A percentile compares a stretch with the other conserved stretches of the same genome.
Conservation (phyloP, 2,888 invertebrate species). For the Microplitis deprimator region DNA sequence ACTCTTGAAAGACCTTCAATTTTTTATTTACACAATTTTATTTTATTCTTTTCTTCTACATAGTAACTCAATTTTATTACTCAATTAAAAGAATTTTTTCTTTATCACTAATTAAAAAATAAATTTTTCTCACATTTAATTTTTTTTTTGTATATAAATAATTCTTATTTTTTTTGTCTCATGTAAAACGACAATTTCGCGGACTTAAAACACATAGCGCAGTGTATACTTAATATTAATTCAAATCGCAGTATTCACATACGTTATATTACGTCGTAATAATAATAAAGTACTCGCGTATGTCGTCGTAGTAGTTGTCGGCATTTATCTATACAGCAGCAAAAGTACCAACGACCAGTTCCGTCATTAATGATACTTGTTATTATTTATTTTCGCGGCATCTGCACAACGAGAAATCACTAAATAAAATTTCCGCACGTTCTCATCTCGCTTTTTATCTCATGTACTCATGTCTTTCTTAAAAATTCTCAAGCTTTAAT, state of each 20-base stretch:
- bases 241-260: constrained; percentile 20
- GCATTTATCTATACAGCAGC: neutral
- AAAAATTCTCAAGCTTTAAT: constrained; percentile 9
- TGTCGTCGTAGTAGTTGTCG: neutral
- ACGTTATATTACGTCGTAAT: constrained; percentile 11
- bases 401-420: constrained; percentile 29
- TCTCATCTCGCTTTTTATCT: constrained; percentile 2
- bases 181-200: constrained; percentile 3
- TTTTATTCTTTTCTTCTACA: neutral
- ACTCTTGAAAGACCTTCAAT: constrained; percentile 3
- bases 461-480: neutral
- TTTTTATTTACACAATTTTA: neutral
- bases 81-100: neutral
- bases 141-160: no score
- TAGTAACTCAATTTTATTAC: neutral
- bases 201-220: neutral
- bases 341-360: constrained; percentile 21
- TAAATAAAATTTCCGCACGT: constrained; percentile 1
- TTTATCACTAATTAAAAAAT: neutral
- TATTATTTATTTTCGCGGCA: constrained; percentile 33
- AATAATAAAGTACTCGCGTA: constrained; percentile 11
- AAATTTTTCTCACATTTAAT: neutral
- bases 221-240: neutral
- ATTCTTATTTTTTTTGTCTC: neutral
- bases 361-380: neutral